These are phyloP conservation scores for Adelosebastes latens DNA, from an alignment of 2,797 vertebrate species.

Conservation along the genomic window DNA sequence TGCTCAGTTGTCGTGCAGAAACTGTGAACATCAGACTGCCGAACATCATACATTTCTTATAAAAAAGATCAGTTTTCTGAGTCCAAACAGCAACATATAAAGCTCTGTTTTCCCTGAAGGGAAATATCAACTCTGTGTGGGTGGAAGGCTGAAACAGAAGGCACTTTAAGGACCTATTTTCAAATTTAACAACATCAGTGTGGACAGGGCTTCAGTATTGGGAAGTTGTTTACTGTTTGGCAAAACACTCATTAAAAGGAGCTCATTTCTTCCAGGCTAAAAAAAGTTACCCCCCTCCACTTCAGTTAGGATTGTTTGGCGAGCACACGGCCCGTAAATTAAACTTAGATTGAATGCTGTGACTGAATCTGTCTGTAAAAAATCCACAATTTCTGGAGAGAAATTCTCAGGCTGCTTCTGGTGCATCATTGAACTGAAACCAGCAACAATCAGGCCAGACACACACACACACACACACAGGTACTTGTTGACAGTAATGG, in stretches of 20 bases:
- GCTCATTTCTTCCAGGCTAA: background rate
- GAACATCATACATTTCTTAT: background rate
- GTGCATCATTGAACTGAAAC: constrained; percentile 5
- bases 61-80: background rate
- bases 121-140: background rate
- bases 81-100: background rate
- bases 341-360: background rate
- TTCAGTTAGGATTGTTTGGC: background rate
- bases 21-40: background rate
- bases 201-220: background rate
- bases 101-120: background rate
- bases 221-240: background rate
- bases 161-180: background rate
- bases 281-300: background rate
- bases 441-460: background rate
- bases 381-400: background rate
- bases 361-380: background rate
- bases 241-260: background rate
- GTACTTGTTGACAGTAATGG: background rate
- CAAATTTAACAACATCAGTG: background rate
- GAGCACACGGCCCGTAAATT: background rate
- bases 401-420: background rate
- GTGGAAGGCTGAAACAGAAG: background rate
- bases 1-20: background rate
- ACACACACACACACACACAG: background rate